Percentiles rank a stretch among this genome's conserved stretches.
phyloP scores from a whole-genome alignment of 2,888 invertebrate species.

The Cataglyphis albicans region DNA sequence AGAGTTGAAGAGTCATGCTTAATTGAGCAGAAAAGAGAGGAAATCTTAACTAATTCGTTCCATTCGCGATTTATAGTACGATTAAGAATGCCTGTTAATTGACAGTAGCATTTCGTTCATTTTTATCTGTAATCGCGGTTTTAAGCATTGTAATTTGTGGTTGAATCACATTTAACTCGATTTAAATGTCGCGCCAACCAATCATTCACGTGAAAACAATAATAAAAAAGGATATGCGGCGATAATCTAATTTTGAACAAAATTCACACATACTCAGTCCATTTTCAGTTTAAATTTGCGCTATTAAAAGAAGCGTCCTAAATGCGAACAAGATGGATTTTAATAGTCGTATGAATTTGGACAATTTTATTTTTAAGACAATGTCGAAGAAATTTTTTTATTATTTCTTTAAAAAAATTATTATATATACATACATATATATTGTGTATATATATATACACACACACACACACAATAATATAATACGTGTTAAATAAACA shows the following conservation, averaged over 20 bases:
- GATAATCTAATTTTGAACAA: background rate
- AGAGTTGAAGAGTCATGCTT: background rate
- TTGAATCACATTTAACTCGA: conserved; percentile 50
- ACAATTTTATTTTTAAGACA: background rate
- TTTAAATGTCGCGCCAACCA: conserved; percentile 58
- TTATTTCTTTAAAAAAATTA: background rate
- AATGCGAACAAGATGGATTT: background rate
- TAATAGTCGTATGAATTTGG: background rate
- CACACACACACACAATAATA: too few species aligned
- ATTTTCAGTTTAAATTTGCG: background rate
- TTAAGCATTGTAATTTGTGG: background rate
- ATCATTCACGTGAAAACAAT: conserved; percentile 48
- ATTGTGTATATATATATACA: too few species aligned
- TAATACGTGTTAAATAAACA: background rate
- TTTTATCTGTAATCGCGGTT: conserved; percentile 27
- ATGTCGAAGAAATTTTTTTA: background rate
- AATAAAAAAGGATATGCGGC: conserved; percentile 48
- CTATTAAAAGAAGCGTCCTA: background rate
- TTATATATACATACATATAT: background rate
- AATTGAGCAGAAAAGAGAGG: background rate
- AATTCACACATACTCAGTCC: background rate
- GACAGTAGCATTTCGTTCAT: conserved; percentile 14
- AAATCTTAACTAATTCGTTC: conserved; percentile 14
- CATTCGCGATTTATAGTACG: background rate
- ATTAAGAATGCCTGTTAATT: conserved; percentile 5